Conservation (phyloP, 1,140 invertebrate species). For the Sipha flava region DNA sequence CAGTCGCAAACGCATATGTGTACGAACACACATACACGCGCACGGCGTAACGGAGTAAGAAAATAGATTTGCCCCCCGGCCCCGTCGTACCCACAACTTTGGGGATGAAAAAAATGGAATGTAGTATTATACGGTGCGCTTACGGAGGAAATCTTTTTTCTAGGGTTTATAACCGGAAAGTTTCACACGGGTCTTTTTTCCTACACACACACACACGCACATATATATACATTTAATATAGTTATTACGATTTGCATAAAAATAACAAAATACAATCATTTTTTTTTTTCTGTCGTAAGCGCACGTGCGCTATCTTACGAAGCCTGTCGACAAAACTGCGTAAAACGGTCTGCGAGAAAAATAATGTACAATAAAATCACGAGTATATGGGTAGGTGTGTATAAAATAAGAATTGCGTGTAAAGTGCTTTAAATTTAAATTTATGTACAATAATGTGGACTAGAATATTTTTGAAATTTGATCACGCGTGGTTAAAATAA, state of each 20-base stretch:
- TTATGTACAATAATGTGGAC: not conserved
- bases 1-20: not conserved
- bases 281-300: not conserved
- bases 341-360: not conserved
- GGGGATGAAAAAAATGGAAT: not conserved
- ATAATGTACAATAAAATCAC: not conserved
- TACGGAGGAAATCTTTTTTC: conserved; percentile 17
- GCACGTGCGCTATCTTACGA: not conserved
- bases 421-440: not conserved
- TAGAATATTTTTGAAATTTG: not conserved
- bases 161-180: not conserved
- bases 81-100: not conserved
- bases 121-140: not conserved
- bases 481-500: not conserved
- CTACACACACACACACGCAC: too few species aligned
- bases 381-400: too few species aligned
- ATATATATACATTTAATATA: not conserved
- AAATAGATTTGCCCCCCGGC: conserved; percentile 1
- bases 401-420: not conserved
- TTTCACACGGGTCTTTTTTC: not conserved
- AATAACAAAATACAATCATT: not conserved
- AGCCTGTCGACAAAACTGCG: not conserved
- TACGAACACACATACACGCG: not conserved
- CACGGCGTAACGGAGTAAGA: not conserved
- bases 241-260: not conserved